Base-by-base conservation (phyloP, 1,140 invertebrate species). In the Formica selysi region DNA sequence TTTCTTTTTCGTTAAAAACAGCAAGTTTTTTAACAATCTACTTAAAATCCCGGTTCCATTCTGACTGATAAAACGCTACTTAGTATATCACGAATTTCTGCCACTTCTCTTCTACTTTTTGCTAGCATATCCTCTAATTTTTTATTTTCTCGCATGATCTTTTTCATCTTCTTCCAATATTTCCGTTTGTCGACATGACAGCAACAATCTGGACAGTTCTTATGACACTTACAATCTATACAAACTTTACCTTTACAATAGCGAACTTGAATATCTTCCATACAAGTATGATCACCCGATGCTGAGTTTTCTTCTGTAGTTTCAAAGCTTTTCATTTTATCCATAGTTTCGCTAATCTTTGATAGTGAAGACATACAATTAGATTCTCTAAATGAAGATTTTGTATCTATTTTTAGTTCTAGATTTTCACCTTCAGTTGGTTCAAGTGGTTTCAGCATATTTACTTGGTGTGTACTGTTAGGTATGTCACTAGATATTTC, bases 1-100 rank as follows among this genome's bases (percentile, higher is more conserved):
- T 61, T 76, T 29, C 41, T 68, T n/a, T 68, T 22, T n/a, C n/a
- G 48, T 36, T 36, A 61, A 32, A 61, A 67, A 13, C 26, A 38
- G 41, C 16, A 68, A 57, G 13, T 32, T 0, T 36, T 59, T 11
- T 48, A 29, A n/a, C 7, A 44, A 67, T 38, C 7, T 8, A 36
- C 7, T 51, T 80, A 90, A 90, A 94, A 94, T 79, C 93, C 94
- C 11, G 93, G 93, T 73, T 94, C 93, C 92, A 94, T 92, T 64
- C 91, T 94, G 16, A 94, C 93, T 0, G 93, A 93, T 71, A 93
- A 86, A 7, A 94, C 93, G 22, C n/a, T 93, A 61, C 70, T 94
- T 0, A 93, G 67, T 88, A 94, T 93, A 64, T 92, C 92, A 19
- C 91, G 88, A 70, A 94, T 91, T 71, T 93, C 92, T 11, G 91